Evolutionary conservation across 2,113 vertebrate genomes (phyloP), one percentile per base, ranked within the genome.

Genomic region (Cyanoliseus patagonus): DNA sequence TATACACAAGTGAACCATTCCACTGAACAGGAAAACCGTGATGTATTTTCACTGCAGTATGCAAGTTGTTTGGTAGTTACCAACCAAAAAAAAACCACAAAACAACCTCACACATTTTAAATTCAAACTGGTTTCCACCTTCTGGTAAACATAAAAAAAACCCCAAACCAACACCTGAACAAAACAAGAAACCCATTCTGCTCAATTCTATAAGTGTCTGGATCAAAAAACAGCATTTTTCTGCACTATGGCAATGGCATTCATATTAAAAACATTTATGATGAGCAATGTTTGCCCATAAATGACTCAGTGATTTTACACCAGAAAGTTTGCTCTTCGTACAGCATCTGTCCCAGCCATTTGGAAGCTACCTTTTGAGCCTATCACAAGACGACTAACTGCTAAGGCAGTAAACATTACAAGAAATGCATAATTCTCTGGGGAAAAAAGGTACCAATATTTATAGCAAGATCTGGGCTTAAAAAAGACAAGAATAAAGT

Each of bases 1-100:
- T 33, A 35, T 11, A 23, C 59, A 44, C 37, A 86, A 59, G 0
- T 42, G 46, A 83, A 31, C 19, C 31, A 59, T 6, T 46, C 62
- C 49, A 20, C 59, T 3, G 24, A 79, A 42, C 2, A 76, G 42
- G 37, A 37, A 37, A 62, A 8, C 14, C 9, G 5, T 30, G 31
- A 13, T 27, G 46, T 8, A 46, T 49, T 59, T 37, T 49, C 4
- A 1, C 2, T 13, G 39, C 2, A 11, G 25, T 2, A 10, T 6
- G 30, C 5, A 53, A 16, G 15, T 5, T 61, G 14, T 53, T 47
- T 24, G 31, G 64, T 42, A 31, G 25, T 47, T 23, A 51, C 30
- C 15, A 35, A 59, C 13, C 57, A 59, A 59, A 24, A 59, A 16
- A 22, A n/a, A n/a, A n/a, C n/a, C 13, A 13, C 19, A 57, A 52